These are phyloP conservation scores for Tarsius wallacei DNA, from an alignment of 2,797 vertebrate species.

Conservation along the genomic window DNA sequence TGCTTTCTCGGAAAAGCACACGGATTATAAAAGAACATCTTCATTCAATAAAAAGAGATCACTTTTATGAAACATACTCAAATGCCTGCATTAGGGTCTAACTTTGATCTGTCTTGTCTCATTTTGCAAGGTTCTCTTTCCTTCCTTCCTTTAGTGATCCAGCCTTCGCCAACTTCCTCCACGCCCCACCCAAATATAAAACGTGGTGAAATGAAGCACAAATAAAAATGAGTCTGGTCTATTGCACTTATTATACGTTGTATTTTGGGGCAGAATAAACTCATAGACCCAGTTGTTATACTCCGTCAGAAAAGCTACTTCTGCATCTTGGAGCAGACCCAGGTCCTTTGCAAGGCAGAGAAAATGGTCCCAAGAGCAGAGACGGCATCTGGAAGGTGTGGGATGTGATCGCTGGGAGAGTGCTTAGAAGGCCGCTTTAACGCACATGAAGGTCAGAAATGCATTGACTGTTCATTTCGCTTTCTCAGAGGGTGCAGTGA, in stretches of 20 bases:
- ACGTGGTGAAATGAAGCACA: constrained; percentile 40
- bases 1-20: constrained; percentile 20
- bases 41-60: constrained; percentile 22
- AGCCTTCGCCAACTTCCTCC: background rate
- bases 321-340: background rate
- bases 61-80: constrained; percentile 28
- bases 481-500: constrained; percentile 55
- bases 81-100: constrained; percentile 1
- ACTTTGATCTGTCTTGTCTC: constrained; percentile 36
- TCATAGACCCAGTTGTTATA: constrained; percentile 11
- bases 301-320: constrained; percentile 23
- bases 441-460: background rate
- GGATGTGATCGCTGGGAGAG: background rate
- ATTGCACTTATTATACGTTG: background rate
- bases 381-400: background rate
- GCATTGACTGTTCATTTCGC: constrained; percentile 44
- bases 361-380: constrained; percentile 27
- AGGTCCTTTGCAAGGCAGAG: background rate
- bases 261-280: constrained; percentile 58
- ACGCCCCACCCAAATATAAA: background rate
- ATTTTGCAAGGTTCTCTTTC: constrained; percentile 46
- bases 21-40: constrained; percentile 47
- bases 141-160: constrained; percentile 13
- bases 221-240: background rate
- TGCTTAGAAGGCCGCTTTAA: background rate